These are phyloP conservation scores for Ceratosolen fusciceps DNA, from an alignment of 1,140 invertebrate genomes.

Conservation along the genomic window DNA sequence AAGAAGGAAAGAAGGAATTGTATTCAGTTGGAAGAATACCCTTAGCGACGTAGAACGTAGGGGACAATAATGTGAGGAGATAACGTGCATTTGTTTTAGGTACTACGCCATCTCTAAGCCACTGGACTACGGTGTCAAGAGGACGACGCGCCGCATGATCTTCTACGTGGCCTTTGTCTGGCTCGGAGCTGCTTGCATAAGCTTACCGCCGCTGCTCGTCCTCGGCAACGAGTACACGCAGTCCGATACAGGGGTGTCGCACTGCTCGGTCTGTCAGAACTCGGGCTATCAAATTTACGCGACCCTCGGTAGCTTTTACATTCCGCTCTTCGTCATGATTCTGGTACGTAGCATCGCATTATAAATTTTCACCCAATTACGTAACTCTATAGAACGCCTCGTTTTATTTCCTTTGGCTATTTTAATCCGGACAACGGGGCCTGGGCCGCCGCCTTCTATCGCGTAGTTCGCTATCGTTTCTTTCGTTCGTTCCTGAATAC, in stretches of 20 bases:
- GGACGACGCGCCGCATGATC: conserved; percentile 87
- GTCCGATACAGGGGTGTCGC: conserved; percentile 71
- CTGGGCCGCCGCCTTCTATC: no score
- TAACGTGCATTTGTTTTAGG: conserved; percentile 55
- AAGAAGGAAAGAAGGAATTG: no score
- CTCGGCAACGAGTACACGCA: conserved; percentile 86
- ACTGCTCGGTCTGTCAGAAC: conserved; percentile 88
- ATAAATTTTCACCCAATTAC: no score
- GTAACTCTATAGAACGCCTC: no score
- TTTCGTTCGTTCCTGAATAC: no score
- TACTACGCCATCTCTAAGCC: conserved; percentile 94
- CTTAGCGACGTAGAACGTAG: no score
- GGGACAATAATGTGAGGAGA: no score
- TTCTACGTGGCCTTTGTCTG: conserved; percentile 90
- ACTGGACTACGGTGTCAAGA: conserved; percentile 89
- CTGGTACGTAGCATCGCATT: conserved; percentile 71
- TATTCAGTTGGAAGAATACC: no score
- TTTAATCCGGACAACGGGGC: no score
- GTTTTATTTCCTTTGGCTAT: no score
- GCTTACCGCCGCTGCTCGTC: conserved; percentile 88
- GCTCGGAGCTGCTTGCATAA: conserved; percentile 90
- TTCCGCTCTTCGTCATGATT: conserved; percentile 91
- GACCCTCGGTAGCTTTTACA: conserved; percentile 90
- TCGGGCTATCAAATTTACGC: conserved; percentile 93
- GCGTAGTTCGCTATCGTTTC: no score